A percentile compares a stretch with the other conserved stretches of the same genome.
phyloP scores from a whole-genome alignment of 2,888 invertebrate genomes.

The Aelia acuminata region DNA sequence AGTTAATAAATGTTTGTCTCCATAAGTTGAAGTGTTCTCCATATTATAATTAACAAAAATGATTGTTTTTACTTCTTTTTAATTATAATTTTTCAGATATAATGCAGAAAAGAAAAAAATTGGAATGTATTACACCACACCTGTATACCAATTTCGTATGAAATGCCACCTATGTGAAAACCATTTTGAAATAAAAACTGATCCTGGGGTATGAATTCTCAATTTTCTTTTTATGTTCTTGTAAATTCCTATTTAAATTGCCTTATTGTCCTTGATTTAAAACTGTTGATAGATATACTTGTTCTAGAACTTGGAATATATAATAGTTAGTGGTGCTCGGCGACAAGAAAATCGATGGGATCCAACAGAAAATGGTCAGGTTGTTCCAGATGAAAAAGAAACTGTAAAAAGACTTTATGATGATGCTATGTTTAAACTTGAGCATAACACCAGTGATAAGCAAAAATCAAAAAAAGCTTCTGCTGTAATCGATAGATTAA shows the following conservation, averaged over 20 bases:
- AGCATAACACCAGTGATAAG: conserved; percentile 89
- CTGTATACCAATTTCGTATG: conserved; percentile 98
- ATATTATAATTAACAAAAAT: too few species aligned
- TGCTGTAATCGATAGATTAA: conserved; percentile 81
- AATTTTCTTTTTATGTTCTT: background rate
- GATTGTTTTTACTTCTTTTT: background rate
- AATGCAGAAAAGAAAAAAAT: conserved; percentile 93
- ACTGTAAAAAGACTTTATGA: conserved; percentile 89
- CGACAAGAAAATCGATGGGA: conserved; percentile 99
- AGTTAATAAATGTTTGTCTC: too few species aligned
- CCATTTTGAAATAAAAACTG: conserved; percentile 97
- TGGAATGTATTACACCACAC: conserved; percentile 98
- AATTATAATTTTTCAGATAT: conserved; percentile 75
- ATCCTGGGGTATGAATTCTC: conserved; percentile 85
- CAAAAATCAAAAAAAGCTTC: conserved; percentile 79
- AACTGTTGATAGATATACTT: background rate
- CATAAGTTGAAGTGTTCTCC: too few species aligned
- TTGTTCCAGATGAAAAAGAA: conserved; percentile 92
- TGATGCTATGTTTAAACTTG: conserved; percentile 98
- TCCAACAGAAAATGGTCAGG: conserved; percentile 94
- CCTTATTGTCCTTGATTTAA: background rate
- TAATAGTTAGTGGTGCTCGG: conserved; percentile 93
- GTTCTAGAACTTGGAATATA: conserved; percentile 93
- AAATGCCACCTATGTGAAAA: conserved; percentile 98
- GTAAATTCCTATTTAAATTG: too few species aligned